Percentiles rank a stretch among this genome's conserved stretches.
These are phyloP conservation scores for Lycopodina hypogea DNA, from an alignment of 37 sponge, comb jelly and placozoan species.

Conservation along the genomic window DNA sequence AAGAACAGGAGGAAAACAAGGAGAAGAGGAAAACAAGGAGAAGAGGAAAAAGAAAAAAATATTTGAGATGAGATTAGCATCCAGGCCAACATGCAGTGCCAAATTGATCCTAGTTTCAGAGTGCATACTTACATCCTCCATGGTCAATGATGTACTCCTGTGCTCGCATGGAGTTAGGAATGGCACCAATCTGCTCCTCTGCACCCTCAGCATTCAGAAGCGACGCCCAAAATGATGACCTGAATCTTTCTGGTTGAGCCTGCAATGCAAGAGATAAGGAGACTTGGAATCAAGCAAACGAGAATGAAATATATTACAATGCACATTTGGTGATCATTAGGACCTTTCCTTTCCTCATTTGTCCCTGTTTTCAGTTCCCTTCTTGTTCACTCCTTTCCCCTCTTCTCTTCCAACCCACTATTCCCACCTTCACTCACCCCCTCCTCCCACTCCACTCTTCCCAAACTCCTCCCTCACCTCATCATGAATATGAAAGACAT, in stretches of 20 bases:
- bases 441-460: too few species aligned
- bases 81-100: background rate
- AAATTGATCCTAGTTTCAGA: background rate
- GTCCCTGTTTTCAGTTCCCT: too few species aligned
- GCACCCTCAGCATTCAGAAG: conserved; percentile 66
- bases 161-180: conserved; percentile 68
- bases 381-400: too few species aligned
- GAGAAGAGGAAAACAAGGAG: background rate
- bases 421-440: too few species aligned
- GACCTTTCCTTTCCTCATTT: too few species aligned
- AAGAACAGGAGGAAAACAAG: background rate
- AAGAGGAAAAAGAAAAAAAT: background rate
- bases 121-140: conserved; percentile 54
- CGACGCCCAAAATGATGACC: conserved; percentile 67
- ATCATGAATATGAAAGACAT: conserved; percentile 79
- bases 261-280: background rate
- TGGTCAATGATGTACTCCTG: conserved; percentile 68
- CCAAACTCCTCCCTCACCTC: conserved; percentile 15
- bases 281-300: background rate
- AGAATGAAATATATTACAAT: background rate
- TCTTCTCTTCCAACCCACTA: too few species aligned
- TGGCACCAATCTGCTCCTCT: conserved; percentile 66
- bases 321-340: background rate
- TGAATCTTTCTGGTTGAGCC: conserved; percentile 40
- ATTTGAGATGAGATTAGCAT: background rate